phyloP scores from a whole-genome alignment of 2,113 vertebrate species.

The Rallus limicola region DNA sequence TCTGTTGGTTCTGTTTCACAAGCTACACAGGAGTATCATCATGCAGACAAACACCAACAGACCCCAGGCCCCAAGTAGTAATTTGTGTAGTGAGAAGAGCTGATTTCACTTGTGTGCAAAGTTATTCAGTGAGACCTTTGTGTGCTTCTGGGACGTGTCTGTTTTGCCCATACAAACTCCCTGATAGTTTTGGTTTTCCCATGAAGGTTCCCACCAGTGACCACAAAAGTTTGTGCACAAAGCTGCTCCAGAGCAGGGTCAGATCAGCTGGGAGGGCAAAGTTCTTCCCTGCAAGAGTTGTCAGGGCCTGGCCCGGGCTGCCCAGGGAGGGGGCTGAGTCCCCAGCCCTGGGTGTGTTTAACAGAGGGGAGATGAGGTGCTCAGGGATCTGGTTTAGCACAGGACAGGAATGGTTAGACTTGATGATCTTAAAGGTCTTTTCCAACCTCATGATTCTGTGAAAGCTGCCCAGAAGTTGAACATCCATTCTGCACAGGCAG shows the following conservation, averaged over 20 bases:
- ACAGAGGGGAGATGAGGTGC: too few species aligned
- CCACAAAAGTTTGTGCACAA: not conserved
- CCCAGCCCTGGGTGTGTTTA: too few species aligned
- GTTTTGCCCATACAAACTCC: not conserved
- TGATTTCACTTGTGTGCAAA: not conserved
- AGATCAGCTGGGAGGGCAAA: too few species aligned
- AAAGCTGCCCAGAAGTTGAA: not conserved
- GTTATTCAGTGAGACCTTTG: not conserved
- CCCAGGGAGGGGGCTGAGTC: too few species aligned
- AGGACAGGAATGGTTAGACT: too few species aligned
- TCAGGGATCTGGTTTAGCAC: too few species aligned
- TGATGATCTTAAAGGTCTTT: too few species aligned
- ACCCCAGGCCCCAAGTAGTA: not conserved
- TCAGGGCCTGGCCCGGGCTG: too few species aligned
- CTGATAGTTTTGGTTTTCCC: not conserved
- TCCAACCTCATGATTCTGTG: too few species aligned
- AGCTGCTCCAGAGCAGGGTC: too few species aligned
- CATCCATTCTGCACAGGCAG: not conserved
- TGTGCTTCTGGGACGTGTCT: not conserved
- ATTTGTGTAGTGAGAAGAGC: not conserved
- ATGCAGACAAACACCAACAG: not conserved
- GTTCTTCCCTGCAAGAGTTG: too few species aligned
- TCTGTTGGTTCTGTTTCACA: slow-evolving; percentile 24
- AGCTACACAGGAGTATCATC: not conserved
- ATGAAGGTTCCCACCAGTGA: not conserved